Conservation (phyloP, 2,113 vertebrate genomes). For the Neolamprologus toae region DNA sequence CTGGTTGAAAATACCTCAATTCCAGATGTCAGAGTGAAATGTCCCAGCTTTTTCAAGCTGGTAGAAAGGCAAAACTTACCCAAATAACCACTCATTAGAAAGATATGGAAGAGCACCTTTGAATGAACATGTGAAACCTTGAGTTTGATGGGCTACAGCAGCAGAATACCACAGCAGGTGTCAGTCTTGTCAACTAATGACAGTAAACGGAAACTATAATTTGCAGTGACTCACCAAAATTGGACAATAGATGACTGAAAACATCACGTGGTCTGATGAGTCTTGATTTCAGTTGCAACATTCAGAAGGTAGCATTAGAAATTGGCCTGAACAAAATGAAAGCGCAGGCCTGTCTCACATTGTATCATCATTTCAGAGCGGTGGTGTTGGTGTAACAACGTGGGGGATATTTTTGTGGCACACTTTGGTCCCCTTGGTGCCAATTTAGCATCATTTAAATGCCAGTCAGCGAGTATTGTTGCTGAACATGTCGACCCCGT, state of each 20-base stretch:
- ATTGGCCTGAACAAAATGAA: neutral
- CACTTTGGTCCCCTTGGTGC: neutral
- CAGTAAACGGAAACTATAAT: neutral
- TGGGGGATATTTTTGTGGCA: neutral
- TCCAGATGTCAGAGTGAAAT: neutral
- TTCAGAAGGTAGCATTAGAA: neutral
- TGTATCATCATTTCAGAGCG: neutral
- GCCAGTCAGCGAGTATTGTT: neutral
- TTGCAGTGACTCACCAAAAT: neutral
- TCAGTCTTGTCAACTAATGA: neutral
- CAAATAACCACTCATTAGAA: neutral
- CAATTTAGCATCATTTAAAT: neutral
- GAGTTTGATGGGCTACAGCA: neutral
- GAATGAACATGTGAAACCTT: neutral
- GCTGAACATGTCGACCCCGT: neutral
- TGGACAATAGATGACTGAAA: neutral
- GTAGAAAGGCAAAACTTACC: neutral
- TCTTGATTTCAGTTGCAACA: neutral
- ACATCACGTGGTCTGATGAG: neutral
- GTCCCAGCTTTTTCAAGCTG: neutral
- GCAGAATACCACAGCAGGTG: neutral
- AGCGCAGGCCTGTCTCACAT: accelerated
- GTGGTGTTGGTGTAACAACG: neutral
- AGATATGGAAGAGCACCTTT: neutral
- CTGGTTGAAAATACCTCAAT: neutral